Evolutionary conservation across 2,888 invertebrate genomes (phyloP), one percentile per base, ranked within the genome.

Genomic region (Zootermopsis nevadensis): DNA sequence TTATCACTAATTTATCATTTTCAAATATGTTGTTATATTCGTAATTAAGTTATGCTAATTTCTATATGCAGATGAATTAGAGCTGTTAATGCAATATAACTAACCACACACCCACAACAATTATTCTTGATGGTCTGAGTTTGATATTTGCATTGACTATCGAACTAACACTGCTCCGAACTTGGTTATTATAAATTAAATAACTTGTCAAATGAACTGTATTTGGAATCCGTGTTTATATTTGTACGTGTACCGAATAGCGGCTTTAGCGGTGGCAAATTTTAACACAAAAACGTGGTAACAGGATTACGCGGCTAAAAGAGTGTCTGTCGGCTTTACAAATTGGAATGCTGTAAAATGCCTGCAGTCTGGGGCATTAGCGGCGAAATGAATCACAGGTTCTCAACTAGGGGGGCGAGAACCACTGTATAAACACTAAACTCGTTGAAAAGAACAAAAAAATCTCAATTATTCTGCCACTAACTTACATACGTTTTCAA

Each of bases 201-300:
- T 74, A 42, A 74, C 74, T 74, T 42, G 74, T 74, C 74, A 38
- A 74, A 74, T 42, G 74, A 74, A 74, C 33, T 74, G 74, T 38
- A 31, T 66, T 27, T 66, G 27, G 15, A 66, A 66, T n/a, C 66
- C 22, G 31, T 74, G 42, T 74, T 74, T 74, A n/a, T 42, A 38
- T 74, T 42, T 74, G 38, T 35, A 35, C n/a, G 38, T 42, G 24
- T n/a, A 69, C 30, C 12, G 69, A n/a, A 60, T 4, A 19, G 48
- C 48, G 19, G 60, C n/a, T n/a, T n/a, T n/a, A n/a, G n/a, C n/a
- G n/a, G 27, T 4, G 33, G 31, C 42, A 74, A 74, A 19, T 74
- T 74, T 74, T 24, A 38, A 38, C 38, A 38, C 74, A 74, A 74
- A 42, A 74, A 74, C 72, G 33, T n/a, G 38, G 19, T 74, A 74